Evolutionary conservation across 2,113 vertebrate genomes (phyloP), one percentile per base, ranked within the genome.

Genomic region (Oreocharis arfaki): DNA sequence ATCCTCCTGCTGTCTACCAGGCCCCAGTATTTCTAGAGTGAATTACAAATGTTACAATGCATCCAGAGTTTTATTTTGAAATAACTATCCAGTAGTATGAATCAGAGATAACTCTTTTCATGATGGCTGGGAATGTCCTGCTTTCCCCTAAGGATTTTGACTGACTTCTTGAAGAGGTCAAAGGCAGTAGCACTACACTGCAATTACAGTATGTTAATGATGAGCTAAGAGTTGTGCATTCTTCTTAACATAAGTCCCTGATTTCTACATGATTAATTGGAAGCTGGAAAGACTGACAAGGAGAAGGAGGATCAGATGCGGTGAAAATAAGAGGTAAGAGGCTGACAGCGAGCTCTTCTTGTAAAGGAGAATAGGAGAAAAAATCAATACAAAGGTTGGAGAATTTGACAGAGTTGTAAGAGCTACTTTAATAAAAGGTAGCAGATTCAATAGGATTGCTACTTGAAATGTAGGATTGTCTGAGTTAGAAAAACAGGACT

Each of bases 361-460:
- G 94, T 93, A 97, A 96, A 94, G 89, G 61, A 94, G 95, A 96
- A 97, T 96, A 93, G 94, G 65, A 94, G 89, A 82, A 94, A 96
- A 96, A 96, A 96, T 94, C 94, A 93, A 96, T 96, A 97, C 67
- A 90, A 63, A 96, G 91, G 94, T 91, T 97, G 92, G 85, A 95
- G 93, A 96, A 96, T 94, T 96, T 96, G 96, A 97, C 96, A 96
- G 96, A 96, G 92, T 95, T 96, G 90, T 95, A 96, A 97, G 89
- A 96, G 87, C 63, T 89, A 26, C 94, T 96, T 96, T 96, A 97
- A 97, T 96, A 90, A 93, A 96, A 97, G 94, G 93, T 81, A 96
- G 87, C 89, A 93, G 94, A 91, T 94, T 95, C 93, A 97, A 81
- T 93, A 61, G 82, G 82, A 89, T 94, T 94, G 84, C 82, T 96